Evolutionary conservation across 92 coral and sea anemone species (phyloP).

Genomic region (Porites cylindrica): DNA sequence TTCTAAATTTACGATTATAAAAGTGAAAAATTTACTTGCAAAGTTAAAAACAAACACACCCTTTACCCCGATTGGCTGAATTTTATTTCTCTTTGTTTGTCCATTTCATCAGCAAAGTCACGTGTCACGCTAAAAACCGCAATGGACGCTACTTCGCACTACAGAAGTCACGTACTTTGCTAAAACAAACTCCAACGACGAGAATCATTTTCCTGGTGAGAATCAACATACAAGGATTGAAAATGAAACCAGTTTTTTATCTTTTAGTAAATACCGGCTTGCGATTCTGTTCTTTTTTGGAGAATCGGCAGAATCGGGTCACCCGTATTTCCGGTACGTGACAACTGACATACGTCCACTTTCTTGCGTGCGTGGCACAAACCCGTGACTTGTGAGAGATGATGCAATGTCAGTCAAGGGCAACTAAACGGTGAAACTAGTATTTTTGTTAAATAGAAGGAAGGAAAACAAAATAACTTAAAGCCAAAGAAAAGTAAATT

Average conservation of each 20-base stretch:
- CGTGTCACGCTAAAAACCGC: slow-evolving; percentile 14
- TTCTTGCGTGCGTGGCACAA: slow-evolving; percentile 6
- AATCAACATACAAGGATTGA: background rate
- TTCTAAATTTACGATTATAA: background rate
- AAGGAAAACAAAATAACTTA: background rate
- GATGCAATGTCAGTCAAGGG: slow-evolving; percentile 32
- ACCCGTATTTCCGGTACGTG: slow-evolving; percentile 21
- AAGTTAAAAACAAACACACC: slow-evolving; percentile 39
- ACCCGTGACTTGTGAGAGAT: slow-evolving; percentile 4
- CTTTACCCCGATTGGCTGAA: slow-evolving; percentile 16
- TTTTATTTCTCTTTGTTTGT: background rate
- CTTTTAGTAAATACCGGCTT: background rate
- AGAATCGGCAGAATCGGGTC: background rate
- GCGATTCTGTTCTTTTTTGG: background rate
- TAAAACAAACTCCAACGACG: background rate
- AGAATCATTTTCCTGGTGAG: too few species aligned
- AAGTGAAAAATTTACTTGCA: background rate
- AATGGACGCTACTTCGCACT: background rate
- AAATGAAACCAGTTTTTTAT: background rate
- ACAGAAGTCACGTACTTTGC: slow-evolving; percentile 22
- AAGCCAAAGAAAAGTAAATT: background rate
- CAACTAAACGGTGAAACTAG: background rate
- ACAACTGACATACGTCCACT: background rate
- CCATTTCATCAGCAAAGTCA: slow-evolving; percentile 42
- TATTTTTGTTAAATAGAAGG: background rate